Base-by-base conservation (phyloP, 2,113 vertebrate genomes). In the Amphiprion percula region DNA sequence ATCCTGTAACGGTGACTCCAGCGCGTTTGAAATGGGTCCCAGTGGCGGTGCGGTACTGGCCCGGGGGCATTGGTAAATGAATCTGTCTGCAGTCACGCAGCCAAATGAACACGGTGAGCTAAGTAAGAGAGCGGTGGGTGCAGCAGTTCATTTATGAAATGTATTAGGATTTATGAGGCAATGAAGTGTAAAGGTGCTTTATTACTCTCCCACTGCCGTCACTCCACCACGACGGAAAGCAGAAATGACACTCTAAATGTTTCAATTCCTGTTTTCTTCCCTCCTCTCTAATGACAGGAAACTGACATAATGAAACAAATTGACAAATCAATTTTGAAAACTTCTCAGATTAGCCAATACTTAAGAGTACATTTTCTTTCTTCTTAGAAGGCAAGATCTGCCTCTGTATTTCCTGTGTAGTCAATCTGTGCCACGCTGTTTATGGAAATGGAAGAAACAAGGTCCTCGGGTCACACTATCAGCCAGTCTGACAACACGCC, bases 151-250 rank as follows among this genome's bases (percentile, higher is more conserved):
- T 92, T 93, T 92, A 89, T 90, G 89, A 91, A 91, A 87, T 81
- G 82, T 88, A 92, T 92, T 86, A 92, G 87, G 90, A 92, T 94
- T 94, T 92, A 95, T 91, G 90, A 91, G 85, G 85, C 90, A 90
- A 81, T 90, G 77, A 84, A 91, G 81, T 85, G 85, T 81, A 90
- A 90, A 88, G 86, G 77, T 86, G 81, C 85, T 93, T 90, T 90
- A 93, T 90, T 91, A 88, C 87, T 66, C 85, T 81, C 73, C 65
- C 60, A 71, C 84, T 8, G 16, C 72, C 79, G 21, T 90, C 90
- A 88, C 87, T 92, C 88, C 80, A 10, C 26, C 75, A 56, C 80
- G 70, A 84, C 1, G 68, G 61, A 81, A 73, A 88, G 73, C 78
- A 74, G 74, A 88, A 84, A 84, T 61, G 90, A 90, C 90, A 81